These are phyloP conservation scores for Synanthedon myopaeformis DNA, from an alignment of 2,888 invertebrate genomes.

Conservation along the genomic window DNA sequence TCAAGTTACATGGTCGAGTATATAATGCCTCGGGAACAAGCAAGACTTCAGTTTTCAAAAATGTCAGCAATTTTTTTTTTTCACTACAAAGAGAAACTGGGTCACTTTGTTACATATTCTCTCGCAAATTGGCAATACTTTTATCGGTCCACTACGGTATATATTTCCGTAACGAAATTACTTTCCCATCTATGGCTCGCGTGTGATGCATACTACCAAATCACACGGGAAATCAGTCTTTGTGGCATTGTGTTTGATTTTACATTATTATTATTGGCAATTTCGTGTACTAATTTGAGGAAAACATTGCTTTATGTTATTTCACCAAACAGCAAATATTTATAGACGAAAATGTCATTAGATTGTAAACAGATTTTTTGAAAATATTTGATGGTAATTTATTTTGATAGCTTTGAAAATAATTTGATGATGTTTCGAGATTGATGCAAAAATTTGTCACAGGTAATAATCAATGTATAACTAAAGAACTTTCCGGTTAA, in stretches of 20 bases:
- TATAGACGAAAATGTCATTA: too few relatives aligned
- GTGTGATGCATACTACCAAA: conserved; percentile 4
- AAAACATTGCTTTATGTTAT: neutral
- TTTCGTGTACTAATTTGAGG: neutral
- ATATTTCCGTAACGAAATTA: conserved; percentile 9
- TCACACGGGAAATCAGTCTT: conserved; percentile 12
- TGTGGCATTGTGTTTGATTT: conserved; percentile 1
- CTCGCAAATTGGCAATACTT: conserved; percentile 2
- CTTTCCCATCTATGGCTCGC: conserved; percentile 8
- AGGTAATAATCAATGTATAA: too few relatives aligned
- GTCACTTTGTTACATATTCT: conserved; percentile 1
- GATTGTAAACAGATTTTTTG: too few relatives aligned
- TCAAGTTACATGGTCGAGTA: too few relatives aligned
- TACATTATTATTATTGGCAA: neutral
- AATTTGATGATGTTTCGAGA: too few relatives aligned
- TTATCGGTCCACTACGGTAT: conserved; percentile 5
- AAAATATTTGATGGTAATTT: too few relatives aligned
- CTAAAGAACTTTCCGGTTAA: too few relatives aligned
- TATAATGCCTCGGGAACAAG: too few relatives aligned
- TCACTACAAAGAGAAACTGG: neutral
- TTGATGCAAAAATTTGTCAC: too few relatives aligned
- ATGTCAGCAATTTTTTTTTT: neutral
- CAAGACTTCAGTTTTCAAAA: neutral
- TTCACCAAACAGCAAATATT: too few relatives aligned
- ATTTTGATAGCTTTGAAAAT: too few relatives aligned